Conservation (phyloP, 2,113 vertebrate species). For the Pampusana beccarii region DNA sequence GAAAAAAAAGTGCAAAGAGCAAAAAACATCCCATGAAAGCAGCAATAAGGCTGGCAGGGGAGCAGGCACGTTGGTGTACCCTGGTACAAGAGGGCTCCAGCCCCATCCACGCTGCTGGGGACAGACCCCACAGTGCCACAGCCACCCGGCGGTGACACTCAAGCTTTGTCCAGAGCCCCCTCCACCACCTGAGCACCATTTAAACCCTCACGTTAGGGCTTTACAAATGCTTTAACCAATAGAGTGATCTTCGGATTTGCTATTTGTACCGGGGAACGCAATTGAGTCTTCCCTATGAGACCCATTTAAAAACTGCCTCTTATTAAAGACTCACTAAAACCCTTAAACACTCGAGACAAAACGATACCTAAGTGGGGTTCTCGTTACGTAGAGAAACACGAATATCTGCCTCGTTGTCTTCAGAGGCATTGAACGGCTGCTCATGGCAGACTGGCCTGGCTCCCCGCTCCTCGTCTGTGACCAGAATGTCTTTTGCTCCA, state of each 20-base stretch:
- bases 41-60: neutral
- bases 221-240: neutral
- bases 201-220: neutral
- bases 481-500: neutral
- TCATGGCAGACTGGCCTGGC: neutral
- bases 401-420: neutral
- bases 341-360: neutral
- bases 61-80: neutral
- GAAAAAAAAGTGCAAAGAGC: neutral
- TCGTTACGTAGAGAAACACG: neutral
- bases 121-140: neutral
- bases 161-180: neutral
- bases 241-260: neutral
- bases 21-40: neutral
- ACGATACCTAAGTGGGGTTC: neutral
- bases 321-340: conserved; percentile 10
- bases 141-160: neutral
- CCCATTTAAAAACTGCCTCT: neutral
- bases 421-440: neutral
- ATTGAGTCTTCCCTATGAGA: neutral
- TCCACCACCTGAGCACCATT: neutral
- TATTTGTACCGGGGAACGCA: neutral
- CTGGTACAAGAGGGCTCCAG: rapidly evolving
- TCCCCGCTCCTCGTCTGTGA: neutral
- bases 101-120: rapidly evolving